Evolutionary conservation across 2,797 vertebrate genomes (phyloP).

Genomic region (Poeciliopsis turneri): DNA sequence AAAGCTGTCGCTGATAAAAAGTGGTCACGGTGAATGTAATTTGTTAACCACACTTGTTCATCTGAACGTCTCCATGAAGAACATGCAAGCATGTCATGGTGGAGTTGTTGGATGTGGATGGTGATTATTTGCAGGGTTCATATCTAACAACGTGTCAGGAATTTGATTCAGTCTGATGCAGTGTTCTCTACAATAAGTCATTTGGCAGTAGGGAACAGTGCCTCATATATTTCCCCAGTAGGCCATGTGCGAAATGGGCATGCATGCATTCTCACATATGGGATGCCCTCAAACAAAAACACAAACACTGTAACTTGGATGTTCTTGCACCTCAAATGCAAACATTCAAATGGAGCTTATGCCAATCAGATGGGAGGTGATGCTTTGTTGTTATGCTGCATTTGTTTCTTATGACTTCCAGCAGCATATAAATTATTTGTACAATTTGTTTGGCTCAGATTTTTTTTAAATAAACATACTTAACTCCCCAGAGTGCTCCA

Average conservation of each 20-base stretch:
- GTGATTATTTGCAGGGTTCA: neutral
- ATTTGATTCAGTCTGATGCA: neutral
- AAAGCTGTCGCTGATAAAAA: slow-evolving; percentile 27
- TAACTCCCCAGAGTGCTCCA: neutral
- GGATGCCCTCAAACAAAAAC: slow-evolving; percentile 49
- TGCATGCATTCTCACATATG: slow-evolving; percentile 55
- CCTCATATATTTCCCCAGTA: slow-evolving; percentile 10
- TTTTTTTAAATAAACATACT: neutral
- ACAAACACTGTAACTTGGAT: slow-evolving; percentile 28
- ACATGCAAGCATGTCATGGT: neutral
- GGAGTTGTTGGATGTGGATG: neutral
- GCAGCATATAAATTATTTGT: neutral
- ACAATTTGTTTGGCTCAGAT: neutral
- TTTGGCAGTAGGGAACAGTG: neutral
- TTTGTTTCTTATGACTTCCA: neutral
- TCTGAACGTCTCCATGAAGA: slow-evolving; percentile 8
- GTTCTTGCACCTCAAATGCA: slow-evolving; percentile 32
- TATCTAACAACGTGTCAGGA: slow-evolving; percentile 10
- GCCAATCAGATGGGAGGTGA: slow-evolving; percentile 8
- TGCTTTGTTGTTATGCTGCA: slow-evolving; percentile 9
- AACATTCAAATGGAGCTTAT: slow-evolving; percentile 16
- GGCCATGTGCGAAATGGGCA: slow-evolving; percentile 47
- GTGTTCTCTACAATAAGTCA: slow-evolving; percentile 7
- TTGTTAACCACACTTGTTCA: slow-evolving; percentile 11
- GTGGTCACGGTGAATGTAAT: neutral